A percentile compares a stretch with the other conserved stretches of the same genome.
Conservation (phyloP, 2,113 vertebrate genomes). For the Podilymbus podiceps region DNA sequence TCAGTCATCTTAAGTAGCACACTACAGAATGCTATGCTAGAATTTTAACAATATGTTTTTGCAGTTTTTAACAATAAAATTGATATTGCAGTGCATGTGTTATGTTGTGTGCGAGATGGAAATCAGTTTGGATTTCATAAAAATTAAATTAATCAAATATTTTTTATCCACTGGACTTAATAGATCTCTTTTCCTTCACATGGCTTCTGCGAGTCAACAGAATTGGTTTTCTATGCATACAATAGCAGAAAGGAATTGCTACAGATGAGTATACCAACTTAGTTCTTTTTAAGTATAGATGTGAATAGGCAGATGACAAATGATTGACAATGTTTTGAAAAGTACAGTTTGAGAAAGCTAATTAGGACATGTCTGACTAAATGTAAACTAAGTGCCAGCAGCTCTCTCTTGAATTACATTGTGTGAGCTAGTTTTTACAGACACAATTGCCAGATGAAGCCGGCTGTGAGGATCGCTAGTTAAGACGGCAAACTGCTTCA, state of each 20-base stretch:
- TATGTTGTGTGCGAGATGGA: not conserved
- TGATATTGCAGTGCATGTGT: accelerated
- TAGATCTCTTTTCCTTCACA: not conserved
- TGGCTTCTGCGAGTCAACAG: not conserved
- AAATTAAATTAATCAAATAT: not conserved
- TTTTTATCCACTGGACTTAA: not conserved
- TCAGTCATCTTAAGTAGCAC: not conserved
- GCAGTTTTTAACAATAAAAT: not conserved
- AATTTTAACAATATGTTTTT: not conserved
- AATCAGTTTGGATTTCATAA: not conserved
- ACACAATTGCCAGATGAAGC: not conserved
- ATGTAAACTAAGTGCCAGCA: not conserved
- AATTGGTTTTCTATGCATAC: not conserved
- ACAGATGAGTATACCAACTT: too few relatives aligned
- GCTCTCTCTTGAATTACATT: not conserved
- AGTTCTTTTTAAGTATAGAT: not conserved
- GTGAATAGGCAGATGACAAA: not conserved
- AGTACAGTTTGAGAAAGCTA: not conserved
- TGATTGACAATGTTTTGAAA: not conserved
- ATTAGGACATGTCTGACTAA: not conserved
- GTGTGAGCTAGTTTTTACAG: not conserved
- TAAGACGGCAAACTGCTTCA: not conserved
- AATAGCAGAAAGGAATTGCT: not conserved
- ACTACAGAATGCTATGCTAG: not conserved
- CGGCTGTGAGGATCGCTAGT: not conserved